A percentile compares a stretch with the other conserved stretches of the same genome.
These are phyloP conservation scores for Labia minor DNA, from an alignment of 2,888 invertebrate genomes.

Conservation along the genomic window DNA sequence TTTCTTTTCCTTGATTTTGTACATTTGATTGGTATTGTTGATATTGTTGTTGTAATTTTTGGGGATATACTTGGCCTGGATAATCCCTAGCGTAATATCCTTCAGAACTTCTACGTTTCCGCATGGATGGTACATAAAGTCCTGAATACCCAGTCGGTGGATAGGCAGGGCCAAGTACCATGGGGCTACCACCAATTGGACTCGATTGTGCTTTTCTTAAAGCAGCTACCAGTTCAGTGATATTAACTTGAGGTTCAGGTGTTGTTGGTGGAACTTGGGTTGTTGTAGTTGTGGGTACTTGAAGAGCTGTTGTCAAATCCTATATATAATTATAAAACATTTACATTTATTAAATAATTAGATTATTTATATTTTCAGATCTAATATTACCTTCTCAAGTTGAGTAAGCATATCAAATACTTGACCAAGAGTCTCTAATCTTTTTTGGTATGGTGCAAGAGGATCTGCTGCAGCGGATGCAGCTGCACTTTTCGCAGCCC, in stretches of 20 bases:
- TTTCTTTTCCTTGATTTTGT: not conserved
- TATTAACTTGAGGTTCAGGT: not conserved
- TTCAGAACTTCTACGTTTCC: not conserved
- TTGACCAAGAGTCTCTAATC: conserved; percentile 32
- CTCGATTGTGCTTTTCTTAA: not conserved
- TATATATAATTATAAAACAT: not conserved
- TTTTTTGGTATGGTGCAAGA: conserved; percentile 32
- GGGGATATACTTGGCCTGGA: not conserved
- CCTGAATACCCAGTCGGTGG: not conserved
- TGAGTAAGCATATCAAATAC: conserved; percentile 35
- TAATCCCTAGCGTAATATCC: not conserved
- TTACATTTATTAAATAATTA: too few species aligned
- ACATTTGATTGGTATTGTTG: not conserved
- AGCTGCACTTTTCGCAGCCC: conserved; percentile 4
- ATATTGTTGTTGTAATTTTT: not conserved
- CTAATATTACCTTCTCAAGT: conserved; percentile 33
- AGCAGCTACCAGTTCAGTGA: not conserved
- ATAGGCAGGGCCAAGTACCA: not conserved
- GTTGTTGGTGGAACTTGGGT: not conserved
- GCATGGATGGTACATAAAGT: not conserved
- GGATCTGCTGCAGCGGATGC: conserved; percentile 29
- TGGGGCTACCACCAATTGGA: not conserved
- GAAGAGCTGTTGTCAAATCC: not conserved
- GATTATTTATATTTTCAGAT: too few species aligned
- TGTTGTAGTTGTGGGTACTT: not conserved